A percentile compares a stretch with the other conserved stretches of the same genome.
Conservation (phyloP, 2,888 invertebrate genomes). For the Euplagia quadripunctaria region DNA sequence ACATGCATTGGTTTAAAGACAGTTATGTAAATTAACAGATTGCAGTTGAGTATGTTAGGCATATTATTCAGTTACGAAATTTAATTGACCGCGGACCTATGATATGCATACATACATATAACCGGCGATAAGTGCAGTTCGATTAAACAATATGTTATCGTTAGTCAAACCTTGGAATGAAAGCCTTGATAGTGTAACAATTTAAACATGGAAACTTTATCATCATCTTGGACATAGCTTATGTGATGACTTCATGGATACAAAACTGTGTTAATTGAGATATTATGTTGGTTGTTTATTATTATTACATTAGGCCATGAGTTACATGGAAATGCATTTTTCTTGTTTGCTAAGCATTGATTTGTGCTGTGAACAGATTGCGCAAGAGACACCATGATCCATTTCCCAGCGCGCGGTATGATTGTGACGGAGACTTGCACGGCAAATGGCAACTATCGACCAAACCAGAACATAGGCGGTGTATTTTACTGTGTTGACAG, state of each 20-base stretch:
- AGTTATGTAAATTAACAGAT: too few relatives aligned
- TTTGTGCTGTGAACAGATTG: conserved; percentile 81
- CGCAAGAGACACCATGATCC: conserved; percentile 86
- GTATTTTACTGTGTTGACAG: conserved; percentile 87
- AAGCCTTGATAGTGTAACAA: conserved; percentile 52
- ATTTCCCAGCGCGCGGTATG: conserved; percentile 83
- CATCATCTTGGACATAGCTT: not conserved
- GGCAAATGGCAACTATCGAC: conserved; percentile 87
- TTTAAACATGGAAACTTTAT: not conserved
- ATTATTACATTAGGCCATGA: not conserved
- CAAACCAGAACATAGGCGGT: conserved; percentile 84
- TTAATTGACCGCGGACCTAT: conserved; percentile 58
- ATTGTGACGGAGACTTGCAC: conserved; percentile 81
- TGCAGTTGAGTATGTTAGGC: too few relatives aligned
- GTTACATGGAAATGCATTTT: not conserved
- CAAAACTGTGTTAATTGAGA: not conserved
- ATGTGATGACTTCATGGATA: not conserved
- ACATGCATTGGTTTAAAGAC: too few relatives aligned
- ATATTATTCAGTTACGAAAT: conserved; percentile 16
- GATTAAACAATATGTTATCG: conserved; percentile 49
- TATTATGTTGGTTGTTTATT: not conserved
- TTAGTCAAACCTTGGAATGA: conserved; percentile 28
- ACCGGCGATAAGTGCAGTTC: conserved; percentile 51
- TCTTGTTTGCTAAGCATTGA: conserved; percentile 14
- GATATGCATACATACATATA: conserved; percentile 39